Evolutionary conservation across 2,113 vertebrate genomes (phyloP).

Genomic region (Calidris pygmaea): DNA sequence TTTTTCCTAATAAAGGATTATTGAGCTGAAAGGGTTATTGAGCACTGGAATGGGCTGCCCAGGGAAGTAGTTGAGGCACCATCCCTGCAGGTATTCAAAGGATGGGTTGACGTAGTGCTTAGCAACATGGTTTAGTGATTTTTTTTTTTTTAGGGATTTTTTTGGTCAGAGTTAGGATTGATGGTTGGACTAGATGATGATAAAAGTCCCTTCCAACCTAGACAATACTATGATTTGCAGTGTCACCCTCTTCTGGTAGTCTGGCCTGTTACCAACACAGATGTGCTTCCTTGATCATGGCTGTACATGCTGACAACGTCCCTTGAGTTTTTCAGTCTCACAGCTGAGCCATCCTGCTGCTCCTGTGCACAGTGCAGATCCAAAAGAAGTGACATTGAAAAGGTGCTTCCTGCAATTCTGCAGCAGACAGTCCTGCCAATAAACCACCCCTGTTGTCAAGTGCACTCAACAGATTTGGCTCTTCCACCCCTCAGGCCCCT

Average conservation of each 20-base stretch:
- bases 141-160: too few species aligned
- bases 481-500: background rate
- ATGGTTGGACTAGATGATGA: too few species aligned
- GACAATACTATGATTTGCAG: background rate
- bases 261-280: background rate
- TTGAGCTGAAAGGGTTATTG: too few species aligned
- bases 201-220: too few species aligned
- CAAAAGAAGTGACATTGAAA: background rate
- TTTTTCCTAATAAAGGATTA: too few species aligned
- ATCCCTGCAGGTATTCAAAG: too few species aligned
- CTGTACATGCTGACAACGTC: fast-evolving
- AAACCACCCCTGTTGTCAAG: background rate
- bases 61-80: too few species aligned
- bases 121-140: too few species aligned
- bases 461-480: fast-evolving
- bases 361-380: background rate
- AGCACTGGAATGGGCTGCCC: too few species aligned
- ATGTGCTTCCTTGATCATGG: fast-evolving
- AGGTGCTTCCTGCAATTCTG: background rate
- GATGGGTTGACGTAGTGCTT: too few species aligned
- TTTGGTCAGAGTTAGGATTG: too few species aligned
- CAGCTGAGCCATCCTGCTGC: background rate
- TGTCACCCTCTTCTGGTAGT: background rate
- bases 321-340: background rate
- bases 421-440: background rate